Conservation (phyloP, 2,888 invertebrate genomes). For the Thera britannica region DNA sequence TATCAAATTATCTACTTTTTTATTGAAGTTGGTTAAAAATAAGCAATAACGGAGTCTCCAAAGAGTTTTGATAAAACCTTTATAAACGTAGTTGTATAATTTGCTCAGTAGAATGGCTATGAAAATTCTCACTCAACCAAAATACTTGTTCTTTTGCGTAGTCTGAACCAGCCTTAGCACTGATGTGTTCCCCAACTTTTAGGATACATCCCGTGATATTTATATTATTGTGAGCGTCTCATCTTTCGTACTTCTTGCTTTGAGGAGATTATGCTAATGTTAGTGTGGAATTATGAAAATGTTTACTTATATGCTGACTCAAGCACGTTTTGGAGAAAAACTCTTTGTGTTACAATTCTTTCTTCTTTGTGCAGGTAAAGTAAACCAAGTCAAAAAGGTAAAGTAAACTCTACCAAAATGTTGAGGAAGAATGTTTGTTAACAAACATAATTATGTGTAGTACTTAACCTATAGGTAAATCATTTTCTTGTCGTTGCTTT, state of each 20-base stretch:
- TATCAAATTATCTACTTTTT: no score
- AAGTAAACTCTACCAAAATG: no score
- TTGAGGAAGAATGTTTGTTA: no score
- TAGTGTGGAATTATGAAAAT: slow-evolving; percentile 44
- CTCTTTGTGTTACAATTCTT: slow-evolving; percentile 13
- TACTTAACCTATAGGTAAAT: no score
- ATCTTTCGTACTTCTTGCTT: slow-evolving; percentile 43
- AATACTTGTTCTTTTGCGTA: background rate
- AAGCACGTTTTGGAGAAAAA: slow-evolving; percentile 18
- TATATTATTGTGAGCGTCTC: slow-evolving; percentile 41
- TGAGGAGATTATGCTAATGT: slow-evolving; percentile 46
- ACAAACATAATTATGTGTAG: no score
- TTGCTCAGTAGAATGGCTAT: background rate
- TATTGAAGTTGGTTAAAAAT: no score
- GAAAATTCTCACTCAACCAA: background rate
- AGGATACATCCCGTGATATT: slow-evolving; percentile 55
- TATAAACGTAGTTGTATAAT: no score
- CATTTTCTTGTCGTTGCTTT: no score
- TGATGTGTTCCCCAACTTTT: slow-evolving; percentile 60
- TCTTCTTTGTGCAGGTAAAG: slow-evolving; percentile 20
- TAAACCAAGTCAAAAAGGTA: background rate
- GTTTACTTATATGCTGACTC: slow-evolving; percentile 38
- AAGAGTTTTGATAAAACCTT: no score
- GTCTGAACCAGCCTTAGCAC: slow-evolving; percentile 27
- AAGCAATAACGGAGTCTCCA: no score